These are phyloP conservation scores for Macrosteles quadrilineatus DNA, from an alignment of 1,140 invertebrate genomes.

Conservation along the genomic window DNA sequence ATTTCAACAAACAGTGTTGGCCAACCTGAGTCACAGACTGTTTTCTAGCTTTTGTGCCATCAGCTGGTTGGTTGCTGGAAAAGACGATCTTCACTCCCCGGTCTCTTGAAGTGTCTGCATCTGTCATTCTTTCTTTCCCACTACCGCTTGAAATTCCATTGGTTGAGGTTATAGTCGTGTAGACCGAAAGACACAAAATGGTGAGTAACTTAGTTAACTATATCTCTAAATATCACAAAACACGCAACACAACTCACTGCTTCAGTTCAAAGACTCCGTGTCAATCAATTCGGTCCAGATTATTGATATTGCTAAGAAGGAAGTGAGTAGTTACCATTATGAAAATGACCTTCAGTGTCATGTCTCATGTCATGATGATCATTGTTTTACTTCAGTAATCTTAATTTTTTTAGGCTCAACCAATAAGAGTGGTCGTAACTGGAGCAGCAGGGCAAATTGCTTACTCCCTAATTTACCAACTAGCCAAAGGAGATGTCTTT, in stretches of 20 bases:
- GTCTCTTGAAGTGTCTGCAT: too few relatives aligned
- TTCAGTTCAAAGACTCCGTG: conserved; percentile 20
- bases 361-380: conserved; percentile 23
- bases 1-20: too few relatives aligned
- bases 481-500: conserved; percentile 97
- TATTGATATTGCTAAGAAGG: conserved; percentile 31
- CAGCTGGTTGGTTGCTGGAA: too few relatives aligned
- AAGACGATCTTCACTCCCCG: too few relatives aligned
- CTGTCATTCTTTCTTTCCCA: too few relatives aligned
- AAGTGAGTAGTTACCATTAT: conserved; percentile 30
- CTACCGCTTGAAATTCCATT: too few relatives aligned
- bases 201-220: too few relatives aligned
- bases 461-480: conserved; percentile 92
- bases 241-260: background rate
- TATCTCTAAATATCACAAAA: too few relatives aligned
- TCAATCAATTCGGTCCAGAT: conserved; percentile 30
- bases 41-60: too few relatives aligned
- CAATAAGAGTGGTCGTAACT: conserved; percentile 93
- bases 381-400: conserved; percentile 1
- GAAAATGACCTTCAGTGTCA: conserved; percentile 32
- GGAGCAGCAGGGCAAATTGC: conserved; percentile 99
- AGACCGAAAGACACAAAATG: too few relatives aligned
- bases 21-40: too few relatives aligned
- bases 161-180: too few relatives aligned
- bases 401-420: conserved; percentile 55